phyloP scores from a whole-genome alignment of 2,888 invertebrate genomes.

The Sclerodermus sp. region DNA sequence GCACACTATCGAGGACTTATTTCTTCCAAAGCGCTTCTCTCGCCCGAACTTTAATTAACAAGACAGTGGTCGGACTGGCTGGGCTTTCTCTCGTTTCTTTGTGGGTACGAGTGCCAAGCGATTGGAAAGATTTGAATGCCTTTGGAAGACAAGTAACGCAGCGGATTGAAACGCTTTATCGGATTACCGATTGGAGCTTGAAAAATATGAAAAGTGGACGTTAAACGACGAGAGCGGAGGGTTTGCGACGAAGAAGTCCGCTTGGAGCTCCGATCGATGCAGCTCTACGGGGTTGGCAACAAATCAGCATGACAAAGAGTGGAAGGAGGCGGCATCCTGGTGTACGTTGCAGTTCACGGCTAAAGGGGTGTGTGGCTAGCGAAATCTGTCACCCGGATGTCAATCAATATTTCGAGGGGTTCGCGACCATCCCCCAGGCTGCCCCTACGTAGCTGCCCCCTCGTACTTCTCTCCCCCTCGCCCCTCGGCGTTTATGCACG shows the following conservation, averaged over 20 bases:
- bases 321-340: slow-evolving; percentile 8
- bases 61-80: too few species aligned
- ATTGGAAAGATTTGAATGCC: too few species aligned
- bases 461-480: neutral
- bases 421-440: slow-evolving; percentile 19
- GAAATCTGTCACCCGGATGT: slow-evolving; percentile 56
- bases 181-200: too few species aligned
- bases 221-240: neutral
- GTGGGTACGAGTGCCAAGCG: too few species aligned
- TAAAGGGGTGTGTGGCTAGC: slow-evolving; percentile 45
- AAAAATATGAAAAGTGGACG: too few species aligned
- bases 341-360: slow-evolving; percentile 34
- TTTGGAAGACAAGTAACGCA: too few species aligned
- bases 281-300: slow-evolving; percentile 38
- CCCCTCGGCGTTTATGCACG: slow-evolving; percentile 16
- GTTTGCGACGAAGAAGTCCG: neutral
- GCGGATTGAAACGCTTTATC: too few species aligned
- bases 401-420: slow-evolving; percentile 55
- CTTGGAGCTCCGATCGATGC: slow-evolving; percentile 11
- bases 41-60: too few species aligned
- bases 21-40: too few species aligned
- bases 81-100: too few species aligned
- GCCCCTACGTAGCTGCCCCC: slow-evolving; percentile 6
- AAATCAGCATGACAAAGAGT: slow-evolving; percentile 51
- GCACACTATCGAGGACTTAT: too few species aligned